A percentile compares a stretch with the other conserved stretches of the same genome.
These are phyloP conservation scores for Cryptosula pallasiana DNA, from an alignment of 2,888 invertebrate species.

Conservation along the genomic window DNA sequence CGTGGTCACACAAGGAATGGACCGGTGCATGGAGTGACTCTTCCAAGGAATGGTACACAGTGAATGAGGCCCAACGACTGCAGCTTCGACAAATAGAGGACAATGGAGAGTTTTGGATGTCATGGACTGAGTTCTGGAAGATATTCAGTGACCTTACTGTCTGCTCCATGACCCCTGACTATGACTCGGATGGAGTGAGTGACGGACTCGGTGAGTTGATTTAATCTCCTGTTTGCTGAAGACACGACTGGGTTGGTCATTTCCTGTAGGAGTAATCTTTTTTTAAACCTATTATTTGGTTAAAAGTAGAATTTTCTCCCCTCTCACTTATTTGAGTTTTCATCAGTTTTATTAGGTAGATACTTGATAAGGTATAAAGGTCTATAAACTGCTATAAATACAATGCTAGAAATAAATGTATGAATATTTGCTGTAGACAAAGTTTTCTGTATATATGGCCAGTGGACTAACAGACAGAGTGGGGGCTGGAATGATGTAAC, in stretches of 20 bases:
- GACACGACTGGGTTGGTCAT: too few relatives aligned
- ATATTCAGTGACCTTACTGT: slow-evolving; percentile 66
- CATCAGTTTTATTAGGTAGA: too few relatives aligned
- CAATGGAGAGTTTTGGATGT: slow-evolving; percentile 72
- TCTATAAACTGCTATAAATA: too few relatives aligned
- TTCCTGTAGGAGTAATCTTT: too few relatives aligned
- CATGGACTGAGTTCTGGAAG: slow-evolving; percentile 65
- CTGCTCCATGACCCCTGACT: slow-evolving; percentile 72
- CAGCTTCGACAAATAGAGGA: slow-evolving; percentile 59
- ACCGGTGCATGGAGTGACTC: slow-evolving; percentile 67
- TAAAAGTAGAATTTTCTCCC: too few relatives aligned
- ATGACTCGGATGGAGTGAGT: slow-evolving; percentile 64
- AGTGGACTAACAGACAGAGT: slow-evolving; percentile 39
- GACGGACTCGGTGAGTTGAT: slow-evolving; percentile 60
- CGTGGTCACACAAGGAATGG: slow-evolving; percentile 67
- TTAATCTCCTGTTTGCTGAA: too few relatives aligned
- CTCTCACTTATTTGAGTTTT: too few relatives aligned
- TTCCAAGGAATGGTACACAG: slow-evolving; percentile 66
- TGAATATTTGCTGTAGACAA: too few relatives aligned
- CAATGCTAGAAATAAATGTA: too few relatives aligned
- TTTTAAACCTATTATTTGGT: too few relatives aligned
- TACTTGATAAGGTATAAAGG: too few relatives aligned
- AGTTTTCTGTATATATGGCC: slow-evolving; percentile 35
- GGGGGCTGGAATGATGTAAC: slow-evolving; percentile 38
- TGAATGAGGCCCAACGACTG: slow-evolving; percentile 63